Evolutionary conservation across 2,888 invertebrate genomes (phyloP).

Genomic region (Ditula angustiorana): DNA sequence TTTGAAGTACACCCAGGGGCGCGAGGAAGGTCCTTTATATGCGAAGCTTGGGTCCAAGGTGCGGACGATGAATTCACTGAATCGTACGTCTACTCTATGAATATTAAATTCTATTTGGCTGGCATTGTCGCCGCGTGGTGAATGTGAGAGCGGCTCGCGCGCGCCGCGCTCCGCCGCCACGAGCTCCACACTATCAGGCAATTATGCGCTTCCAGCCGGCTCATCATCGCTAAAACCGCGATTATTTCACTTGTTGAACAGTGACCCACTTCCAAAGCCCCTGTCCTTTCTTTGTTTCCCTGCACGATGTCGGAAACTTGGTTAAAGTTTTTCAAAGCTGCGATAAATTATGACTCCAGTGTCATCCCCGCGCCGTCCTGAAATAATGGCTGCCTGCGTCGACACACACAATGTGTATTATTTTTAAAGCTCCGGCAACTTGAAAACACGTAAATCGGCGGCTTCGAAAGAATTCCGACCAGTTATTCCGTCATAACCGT

Average conservation of each 20-base stretch:
- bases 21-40: constrained; percentile 80
- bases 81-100: constrained; percentile 83
- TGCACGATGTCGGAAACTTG: constrained; percentile 26
- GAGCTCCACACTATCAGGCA: constrained; percentile 44
- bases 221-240: constrained; percentile 22
- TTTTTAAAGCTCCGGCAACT: constrained; percentile 57
- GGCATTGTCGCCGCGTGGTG: constrained; percentile 76
- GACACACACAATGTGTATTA: constrained; percentile 59
- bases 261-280: constrained; percentile 23
- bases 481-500: constrained; percentile 71
- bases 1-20: constrained; percentile 78
- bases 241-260: constrained; percentile 34
- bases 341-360: constrained; percentile 45
- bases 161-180: constrained; percentile 48
- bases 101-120: constrained; percentile 83
- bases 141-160: constrained; percentile 66
- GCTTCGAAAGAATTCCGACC: constrained; percentile 56
- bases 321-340: constrained; percentile 42
- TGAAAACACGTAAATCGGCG: constrained; percentile 58
- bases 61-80: constrained; percentile 83
- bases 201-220: constrained; percentile 31
- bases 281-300: constrained; percentile 13
- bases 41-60: constrained; percentile 79
- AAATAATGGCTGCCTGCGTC: constrained; percentile 46
- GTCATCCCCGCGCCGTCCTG: constrained; percentile 39